Base-by-base conservation (phyloP, 2,797 vertebrate species). In the Betta splendens region DNA sequence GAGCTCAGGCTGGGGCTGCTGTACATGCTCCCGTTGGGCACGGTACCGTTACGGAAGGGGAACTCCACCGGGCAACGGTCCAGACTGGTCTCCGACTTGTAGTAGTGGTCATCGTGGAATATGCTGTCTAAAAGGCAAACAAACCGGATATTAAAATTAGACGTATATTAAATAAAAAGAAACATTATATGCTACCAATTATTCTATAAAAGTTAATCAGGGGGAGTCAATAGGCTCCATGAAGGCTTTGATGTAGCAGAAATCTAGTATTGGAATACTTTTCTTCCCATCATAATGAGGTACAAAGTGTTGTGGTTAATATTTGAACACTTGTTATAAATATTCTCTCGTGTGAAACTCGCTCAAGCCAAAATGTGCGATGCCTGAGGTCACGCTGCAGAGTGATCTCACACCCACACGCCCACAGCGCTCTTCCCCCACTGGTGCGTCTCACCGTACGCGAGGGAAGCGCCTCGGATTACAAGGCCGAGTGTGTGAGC, bases 1-100 rank as follows among this genome's bases (percentile, higher is more conserved):
- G 97, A 99, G 90, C 93, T 95, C 84, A 97, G 84, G 64, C 96
- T 98, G 66, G 95, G 96, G 15, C 94, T 93, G 39, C 97, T 99
- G 66, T 96, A 98, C 73, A 98, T 94, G 0, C 96, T 99, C 45
- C 97, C 97, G 0, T 98, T 98, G 72, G 93, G 92, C 40, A 94
- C 89, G 0, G 92, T 94, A 36, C 96, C 95, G 1, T 98, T 98
- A 16, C 95, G 81, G 66, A 92, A 95, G 45, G 92, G 92, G 20
- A 94, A 92, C 59, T 96, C 95, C 74, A 89, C 23, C 15, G 83
- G 89, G 76, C 92, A 94, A 66, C 87, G 89, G 75, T 98, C 95
- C 81, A 99, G 90, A 84, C 96, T 99, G 52, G 92, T 95, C 88
- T 96, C 95, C 13, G 97, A 99, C 69, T 95, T 94, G 85, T 92